Conservation (phyloP, 2,888 invertebrate genomes). For the Yponomeuta malinellus region DNA sequence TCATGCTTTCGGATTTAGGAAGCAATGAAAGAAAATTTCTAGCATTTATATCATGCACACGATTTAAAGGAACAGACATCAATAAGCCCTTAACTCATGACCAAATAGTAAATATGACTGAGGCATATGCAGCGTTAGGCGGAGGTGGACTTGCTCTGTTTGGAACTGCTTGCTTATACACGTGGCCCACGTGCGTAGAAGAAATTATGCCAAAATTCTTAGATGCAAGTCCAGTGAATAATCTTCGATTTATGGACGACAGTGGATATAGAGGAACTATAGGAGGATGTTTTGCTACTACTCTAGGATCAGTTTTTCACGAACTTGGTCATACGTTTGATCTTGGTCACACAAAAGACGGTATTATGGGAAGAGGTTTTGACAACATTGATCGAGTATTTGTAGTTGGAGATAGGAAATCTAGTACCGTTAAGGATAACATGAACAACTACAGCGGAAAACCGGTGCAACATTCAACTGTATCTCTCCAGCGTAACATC, state of each 20-base stretch:
- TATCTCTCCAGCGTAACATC: constrained; percentile 76
- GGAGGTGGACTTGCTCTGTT: constrained; percentile 94
- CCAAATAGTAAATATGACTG: constrained; percentile 80
- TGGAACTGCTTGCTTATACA: constrained; percentile 92
- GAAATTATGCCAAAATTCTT: constrained; percentile 78
- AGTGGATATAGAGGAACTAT: constrained; percentile 92
- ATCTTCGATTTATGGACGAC: constrained; percentile 88
- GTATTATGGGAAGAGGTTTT: constrained; percentile 95
- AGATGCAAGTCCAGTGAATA: constrained; percentile 79
- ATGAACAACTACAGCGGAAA: constrained; percentile 76
- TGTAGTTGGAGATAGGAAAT: constrained; percentile 74
- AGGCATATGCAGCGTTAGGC: constrained; percentile 92
- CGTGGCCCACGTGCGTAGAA: constrained; percentile 86
- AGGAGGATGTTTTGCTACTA: constrained; percentile 92
- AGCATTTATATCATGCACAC: constrained; percentile 91
- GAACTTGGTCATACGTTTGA: constrained; percentile 97
- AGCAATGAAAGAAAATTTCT: constrained; percentile 87
- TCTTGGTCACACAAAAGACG: constrained; percentile 91
- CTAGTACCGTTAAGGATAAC: constrained; percentile 60
- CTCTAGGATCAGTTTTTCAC: constrained; percentile 93
- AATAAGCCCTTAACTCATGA: constrained; percentile 80
- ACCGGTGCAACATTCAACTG: constrained; percentile 78
- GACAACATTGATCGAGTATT: constrained; percentile 89
- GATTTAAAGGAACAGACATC: constrained; percentile 80
- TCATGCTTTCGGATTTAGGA: constrained; percentile 82